Base-by-base conservation (phyloP, 2,888 invertebrate species). In the Cosmopolites sordidus region DNA sequence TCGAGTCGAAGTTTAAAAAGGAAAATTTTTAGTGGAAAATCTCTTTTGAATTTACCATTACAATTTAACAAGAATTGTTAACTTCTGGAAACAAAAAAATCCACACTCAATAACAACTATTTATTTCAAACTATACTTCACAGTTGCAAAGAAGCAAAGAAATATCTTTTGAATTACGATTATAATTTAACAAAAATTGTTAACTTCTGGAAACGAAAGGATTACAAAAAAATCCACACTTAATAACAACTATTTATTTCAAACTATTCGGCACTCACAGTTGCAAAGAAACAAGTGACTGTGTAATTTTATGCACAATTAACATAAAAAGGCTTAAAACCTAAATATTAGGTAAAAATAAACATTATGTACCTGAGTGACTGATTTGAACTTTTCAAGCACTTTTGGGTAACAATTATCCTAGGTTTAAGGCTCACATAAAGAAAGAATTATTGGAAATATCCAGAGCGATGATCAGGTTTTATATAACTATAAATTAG, bases 331-430 rank as follows among this genome's bases (percentile, higher is more conserved):
- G 33, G 12, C 11, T 33, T 33, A 33, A 38, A 22, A 64, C 65
- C 65, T 65, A 64, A 65, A 65, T 65, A 63, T 65, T 64, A 65
- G 64, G 64, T 60, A 58, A 51, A 58, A 52, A 43, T 53, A 49
- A 59, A 41, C 48, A 65, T 64, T 45, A 43, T 51, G 54, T 52
- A 58, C 55, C 58, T 47, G 56, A 56, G 56, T 29, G 12, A 39
- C 43, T 48, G 15, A 17, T 42, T 30, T 43, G 11, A 33, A 33
- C n/a, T 33, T 33, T 33, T 33, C 33, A 33, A 33, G 12, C 12
- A 33, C 8, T 33, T 33, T 33, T 4, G 33, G 33, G 33, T 33
- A 33, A 33, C 33, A 22, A 22, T 22, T 22, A 22, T 22, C 11
- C 12, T 33, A 33, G n/a, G 4, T 11, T 12, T 33, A 33, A 6